Base-by-base conservation (phyloP, 2,797 vertebrate genomes). In the Knipowitschia caucasica region DNA sequence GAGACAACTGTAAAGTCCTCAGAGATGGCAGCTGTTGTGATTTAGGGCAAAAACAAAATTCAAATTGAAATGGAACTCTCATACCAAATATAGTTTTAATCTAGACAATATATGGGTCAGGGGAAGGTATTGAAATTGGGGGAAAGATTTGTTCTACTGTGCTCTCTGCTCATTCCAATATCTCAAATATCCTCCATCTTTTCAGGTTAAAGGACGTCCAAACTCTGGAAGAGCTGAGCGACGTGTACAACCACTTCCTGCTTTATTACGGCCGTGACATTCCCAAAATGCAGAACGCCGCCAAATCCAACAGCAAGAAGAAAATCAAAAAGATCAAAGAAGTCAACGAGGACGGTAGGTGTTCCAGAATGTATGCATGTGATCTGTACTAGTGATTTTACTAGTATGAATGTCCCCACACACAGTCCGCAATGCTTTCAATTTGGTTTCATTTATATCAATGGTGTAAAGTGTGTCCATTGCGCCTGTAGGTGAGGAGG, bases 251-350 rank as follows among this genome's bases (percentile, higher is more conserved):
- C 79, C 96, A 99, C 78, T 99, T 99, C 61, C 80, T 98, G 70
- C 92, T 99, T 4, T 99, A 99, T 82, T 99, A 99, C 7, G 97
- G 97, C 33, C 91, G 96, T 56, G 96, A 99, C 79, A 96, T 99
- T 63, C 97, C 97, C 51, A 98, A 94, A 81, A 99, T 99, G 97
- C 96, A 99, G 78, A 99, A 99, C 1, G 88, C 95, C 3, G 89
- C 92, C 59, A 99, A 96, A 72, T 71, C 90, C 51, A 92, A 45
- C 68, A n/a, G n/a, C n/a, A 94, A 94, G 61, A 98, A 96, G 86
- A 95, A 93, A 69, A 88, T 94, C 0, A 97, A 94, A 70, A 94
- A 94, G 25, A 91, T 93, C 56, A 93, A 92, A 49, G 95, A 98
- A 75, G 92, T 94, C 43, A 91, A 92, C 0, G 95, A 97, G 66